Evolutionary conservation across 2,888 invertebrate species (phyloP), one percentile per base, ranked within the genome.

Genomic region (Notodromas monacha): DNA sequence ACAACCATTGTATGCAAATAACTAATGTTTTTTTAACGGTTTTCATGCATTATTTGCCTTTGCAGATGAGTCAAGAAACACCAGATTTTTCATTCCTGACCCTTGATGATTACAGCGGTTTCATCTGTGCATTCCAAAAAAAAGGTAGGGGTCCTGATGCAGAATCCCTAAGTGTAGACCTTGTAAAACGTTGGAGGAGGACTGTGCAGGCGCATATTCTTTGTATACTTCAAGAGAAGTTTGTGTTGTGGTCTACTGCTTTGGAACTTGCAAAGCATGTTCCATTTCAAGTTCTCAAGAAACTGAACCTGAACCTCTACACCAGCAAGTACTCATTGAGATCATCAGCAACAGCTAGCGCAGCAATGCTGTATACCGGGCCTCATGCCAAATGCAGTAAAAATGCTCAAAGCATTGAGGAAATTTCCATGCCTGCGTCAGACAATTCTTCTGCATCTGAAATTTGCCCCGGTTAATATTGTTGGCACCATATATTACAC

Each of bases 11-110:
- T 21, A 8, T 21, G 21, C 21, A n/a, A n/a, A 21, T 21, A 21
- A 21, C 8, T 21, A 21, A 21, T 21, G 21, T 21, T 21, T 21
- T 21, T 21, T 21, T 21, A 21, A 21, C 21, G 21, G 21, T 21
- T 21, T 21, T 21, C 21, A 21, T n/a, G 21, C 21, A 21, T 21
- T 21, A 6, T 21, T 21, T 21, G 21, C 21, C 21, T 21, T 21
- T 21, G 21, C 21, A 21, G 21, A 21, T 21, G 21, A 21, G 21
- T 21, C 21, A n/a, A 6, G 21, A 21, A 21, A 8, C 21, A 21
- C 21, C 21, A 21, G 21, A 21, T 21, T 21, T 21, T 21, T 21
- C 21, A 21, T 21, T 21, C 21, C 21, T 21, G 21, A 21, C 21
- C 21, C 21, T 21, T 21, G 21, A 21, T 21, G 21, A 21, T 21